Percentiles rank a stretch among this genome's conserved stretches.
phyloP scores from a whole-genome alignment of 1,140 invertebrate genomes.

The Bombus fervidus region DNA sequence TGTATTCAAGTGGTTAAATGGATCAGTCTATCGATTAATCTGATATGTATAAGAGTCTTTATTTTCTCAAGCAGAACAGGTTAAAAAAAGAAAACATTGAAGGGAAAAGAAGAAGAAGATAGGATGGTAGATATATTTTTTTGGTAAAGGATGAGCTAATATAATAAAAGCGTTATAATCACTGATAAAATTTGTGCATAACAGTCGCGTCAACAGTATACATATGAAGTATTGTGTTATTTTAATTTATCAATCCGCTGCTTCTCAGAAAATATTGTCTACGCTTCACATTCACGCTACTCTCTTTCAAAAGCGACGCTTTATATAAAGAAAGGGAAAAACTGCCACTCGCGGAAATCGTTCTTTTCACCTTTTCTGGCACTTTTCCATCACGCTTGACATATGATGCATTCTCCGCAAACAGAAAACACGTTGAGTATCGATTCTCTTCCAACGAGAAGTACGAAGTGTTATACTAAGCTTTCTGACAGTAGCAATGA shows the following conservation, averaged over 20 bases:
- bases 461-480: background rate
- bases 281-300: background rate
- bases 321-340: background rate
- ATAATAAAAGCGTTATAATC: background rate
- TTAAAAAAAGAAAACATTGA: background rate
- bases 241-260: background rate
- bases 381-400: background rate
- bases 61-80: no score
- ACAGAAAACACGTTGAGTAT: background rate
- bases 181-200: background rate
- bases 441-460: no score
- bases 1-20: no score
- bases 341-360: background rate
- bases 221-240: background rate
- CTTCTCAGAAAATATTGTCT: background rate
- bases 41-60: no score
- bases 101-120: no score
- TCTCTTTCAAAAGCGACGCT: background rate
- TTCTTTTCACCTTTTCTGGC: conserved; percentile 8
- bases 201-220: background rate
- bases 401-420: background rate
- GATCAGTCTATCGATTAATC: no score
- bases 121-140: background rate
- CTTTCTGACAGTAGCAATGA: background rate
- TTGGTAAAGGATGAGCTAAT: no score